These are phyloP conservation scores for Ormyrus rosae DNA, from an alignment of 2,888 invertebrate genomes.

Conservation along the genomic window DNA sequence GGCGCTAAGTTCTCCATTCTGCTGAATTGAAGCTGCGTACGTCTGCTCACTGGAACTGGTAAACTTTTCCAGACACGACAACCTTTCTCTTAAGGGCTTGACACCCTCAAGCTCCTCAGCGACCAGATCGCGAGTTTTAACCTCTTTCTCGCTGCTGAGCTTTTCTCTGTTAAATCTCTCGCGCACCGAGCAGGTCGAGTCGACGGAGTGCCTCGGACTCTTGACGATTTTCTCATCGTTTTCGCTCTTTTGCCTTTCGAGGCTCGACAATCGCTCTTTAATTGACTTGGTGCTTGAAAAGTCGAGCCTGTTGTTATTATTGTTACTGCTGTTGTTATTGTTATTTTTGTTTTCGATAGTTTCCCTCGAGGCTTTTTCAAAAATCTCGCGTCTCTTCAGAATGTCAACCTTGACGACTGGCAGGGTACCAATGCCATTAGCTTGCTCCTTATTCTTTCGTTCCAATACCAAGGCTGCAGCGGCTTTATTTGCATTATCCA, in stretches of 20 bases:
- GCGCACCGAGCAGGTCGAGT: constrained; percentile 81
- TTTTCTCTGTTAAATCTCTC: constrained; percentile 76
- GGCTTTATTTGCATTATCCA: constrained; percentile 57
- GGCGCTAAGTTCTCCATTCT: constrained; percentile 62
- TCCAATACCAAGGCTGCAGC: constrained; percentile 69
- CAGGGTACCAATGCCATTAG: constrained; percentile 72
- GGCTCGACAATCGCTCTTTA: constrained; percentile 83
- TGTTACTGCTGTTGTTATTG: constrained; percentile 69
- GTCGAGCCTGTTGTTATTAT: constrained; percentile 75
- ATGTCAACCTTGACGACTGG: constrained; percentile 86
- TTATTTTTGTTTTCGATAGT: constrained; percentile 64
- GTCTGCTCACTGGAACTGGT: constrained; percentile 59
- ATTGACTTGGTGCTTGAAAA: constrained; percentile 83
- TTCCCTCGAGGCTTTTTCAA: constrained; percentile 81
- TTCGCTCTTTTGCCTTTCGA: constrained; percentile 82
- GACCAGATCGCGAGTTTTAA: constrained; percentile 61
- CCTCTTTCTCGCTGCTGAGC: constrained; percentile 76
- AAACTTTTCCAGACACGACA: constrained; percentile 69
- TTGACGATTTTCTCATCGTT: constrained; percentile 72
- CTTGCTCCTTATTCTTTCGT: constrained; percentile 73
- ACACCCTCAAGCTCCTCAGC: constrained; percentile 66
- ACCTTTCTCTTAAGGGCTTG: constrained; percentile 67
- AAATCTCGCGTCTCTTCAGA: constrained; percentile 88
- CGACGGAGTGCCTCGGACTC: constrained; percentile 77
- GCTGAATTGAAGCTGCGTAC: constrained; percentile 48